phyloP scores from a whole-genome alignment of 2,888 invertebrate genomes.

The Prosapia bicincta region DNA sequence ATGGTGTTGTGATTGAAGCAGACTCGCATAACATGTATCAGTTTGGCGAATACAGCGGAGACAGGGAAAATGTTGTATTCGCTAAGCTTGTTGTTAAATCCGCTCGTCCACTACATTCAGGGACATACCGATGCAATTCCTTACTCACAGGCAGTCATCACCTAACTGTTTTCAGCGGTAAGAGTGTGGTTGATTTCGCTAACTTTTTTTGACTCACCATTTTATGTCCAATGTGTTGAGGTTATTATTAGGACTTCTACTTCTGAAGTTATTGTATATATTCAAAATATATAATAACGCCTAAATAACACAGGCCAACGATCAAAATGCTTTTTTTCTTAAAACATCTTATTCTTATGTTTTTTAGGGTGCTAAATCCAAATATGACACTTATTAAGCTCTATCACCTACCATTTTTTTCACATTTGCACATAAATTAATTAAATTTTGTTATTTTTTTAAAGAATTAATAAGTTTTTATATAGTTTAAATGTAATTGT shows the following conservation, averaged over 20 bases:
- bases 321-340: too few species aligned
- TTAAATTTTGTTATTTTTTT: too few species aligned
- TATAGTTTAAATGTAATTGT: too few species aligned
- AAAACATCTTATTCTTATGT: too few species aligned
- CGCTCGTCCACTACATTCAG: conserved; percentile 35
- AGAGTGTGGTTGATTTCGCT: conserved; percentile 20
- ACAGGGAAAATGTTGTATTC: conserved; percentile 17
- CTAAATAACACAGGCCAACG: too few species aligned
- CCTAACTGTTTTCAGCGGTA: conserved; percentile 38
- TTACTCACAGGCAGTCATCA: conserved; percentile 34
- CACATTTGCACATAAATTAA: too few species aligned
- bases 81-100: conserved; percentile 30
- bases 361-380: too few species aligned
- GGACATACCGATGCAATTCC: conserved; percentile 38
- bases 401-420: too few species aligned
- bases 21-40: conserved; percentile 24
- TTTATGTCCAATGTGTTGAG: background rate
- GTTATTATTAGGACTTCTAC: background rate
- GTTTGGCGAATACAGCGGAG: conserved; percentile 21
- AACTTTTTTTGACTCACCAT: background rate
- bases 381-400: too few species aligned
- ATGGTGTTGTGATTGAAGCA: conserved; percentile 28
- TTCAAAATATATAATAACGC: too few species aligned
- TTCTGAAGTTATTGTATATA: too few species aligned
- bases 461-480: too few species aligned